These are phyloP conservation scores for Drosophila emarginata DNA, from an alignment of 2,888 invertebrate species.

Conservation along the genomic window DNA sequence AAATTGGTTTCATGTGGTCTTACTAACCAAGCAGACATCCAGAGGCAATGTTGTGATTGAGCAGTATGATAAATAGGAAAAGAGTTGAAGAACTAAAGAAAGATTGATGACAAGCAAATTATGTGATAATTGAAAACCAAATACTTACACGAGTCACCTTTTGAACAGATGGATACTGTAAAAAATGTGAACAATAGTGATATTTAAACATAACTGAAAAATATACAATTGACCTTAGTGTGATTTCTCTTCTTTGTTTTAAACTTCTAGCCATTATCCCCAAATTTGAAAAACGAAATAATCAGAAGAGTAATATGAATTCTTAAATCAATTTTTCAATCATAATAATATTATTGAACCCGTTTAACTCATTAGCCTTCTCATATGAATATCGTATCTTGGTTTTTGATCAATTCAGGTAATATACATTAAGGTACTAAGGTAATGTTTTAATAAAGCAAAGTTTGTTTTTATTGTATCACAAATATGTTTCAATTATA, in stretches of 20 bases:
- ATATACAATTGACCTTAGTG: background rate
- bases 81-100: slow-evolving; percentile 43
- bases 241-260: background rate
- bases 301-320: too few relatives aligned
- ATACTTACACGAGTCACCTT: slow-evolving; percentile 77
- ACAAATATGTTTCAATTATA: slow-evolving; percentile 73
- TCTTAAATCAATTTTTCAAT: too few relatives aligned
- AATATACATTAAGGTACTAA: slow-evolving; percentile 36
- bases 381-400: slow-evolving; percentile 79
- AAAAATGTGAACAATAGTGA: slow-evolving; percentile 49
- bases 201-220: background rate
- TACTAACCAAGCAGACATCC: slow-evolving; percentile 66
- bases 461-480: slow-evolving; percentile 73
- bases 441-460: slow-evolving; percentile 51
- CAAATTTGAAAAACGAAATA: too few relatives aligned
- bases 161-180: slow-evolving; percentile 73
- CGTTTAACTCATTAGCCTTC: background rate
- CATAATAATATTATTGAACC: background rate
- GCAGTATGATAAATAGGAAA: slow-evolving; percentile 51
- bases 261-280: background rate
- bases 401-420: background rate
- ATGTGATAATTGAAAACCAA: slow-evolving; percentile 19
- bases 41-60: slow-evolving; percentile 55
- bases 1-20: slow-evolving; percentile 5
- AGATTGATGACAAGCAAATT: slow-evolving; percentile 47